Conservation (phyloP, 2,797 vertebrate species). For the Eulemur coronatus region DNA sequence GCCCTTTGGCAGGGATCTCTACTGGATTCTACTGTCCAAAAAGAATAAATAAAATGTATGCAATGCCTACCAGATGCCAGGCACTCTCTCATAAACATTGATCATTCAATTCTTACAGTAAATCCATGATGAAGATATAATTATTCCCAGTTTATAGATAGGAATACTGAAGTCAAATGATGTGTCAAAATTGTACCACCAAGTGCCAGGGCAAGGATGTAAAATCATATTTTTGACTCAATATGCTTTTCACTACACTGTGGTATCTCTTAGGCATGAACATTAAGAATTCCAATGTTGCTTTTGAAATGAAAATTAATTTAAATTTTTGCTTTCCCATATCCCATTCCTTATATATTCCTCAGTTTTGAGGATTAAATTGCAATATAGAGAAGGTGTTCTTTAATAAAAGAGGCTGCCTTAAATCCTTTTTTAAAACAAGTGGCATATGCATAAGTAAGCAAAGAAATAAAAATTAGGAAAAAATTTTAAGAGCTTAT, state of each 20-base stretch:
- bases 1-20: not conserved
- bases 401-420: not conserved
- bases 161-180: not conserved
- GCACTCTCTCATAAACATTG: not conserved
- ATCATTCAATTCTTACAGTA: not conserved
- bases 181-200: not conserved
- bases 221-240: constrained; percentile 34
- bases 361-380: constrained; percentile 17
- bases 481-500: not conserved
- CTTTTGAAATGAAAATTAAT: constrained; percentile 52
- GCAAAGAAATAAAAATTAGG: not conserved
- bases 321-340: constrained; percentile 41
- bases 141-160: not conserved
- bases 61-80: not conserved
- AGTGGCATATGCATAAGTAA: not conserved
- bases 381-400: not conserved
- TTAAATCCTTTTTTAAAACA: constrained; percentile 2
- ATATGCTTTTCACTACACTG: not conserved
- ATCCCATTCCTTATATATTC: not conserved
- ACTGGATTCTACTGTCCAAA: not conserved
- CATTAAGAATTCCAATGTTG: not conserved
- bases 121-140: not conserved
- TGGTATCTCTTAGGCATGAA: not conserved
- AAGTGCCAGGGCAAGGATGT: not conserved
- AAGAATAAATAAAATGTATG: not conserved